Percentiles rank a stretch among this genome's conserved stretches.
These are phyloP conservation scores for Chymomyza caudatula DNA, from an alignment of 2,888 invertebrate species.

Conservation along the genomic window DNA sequence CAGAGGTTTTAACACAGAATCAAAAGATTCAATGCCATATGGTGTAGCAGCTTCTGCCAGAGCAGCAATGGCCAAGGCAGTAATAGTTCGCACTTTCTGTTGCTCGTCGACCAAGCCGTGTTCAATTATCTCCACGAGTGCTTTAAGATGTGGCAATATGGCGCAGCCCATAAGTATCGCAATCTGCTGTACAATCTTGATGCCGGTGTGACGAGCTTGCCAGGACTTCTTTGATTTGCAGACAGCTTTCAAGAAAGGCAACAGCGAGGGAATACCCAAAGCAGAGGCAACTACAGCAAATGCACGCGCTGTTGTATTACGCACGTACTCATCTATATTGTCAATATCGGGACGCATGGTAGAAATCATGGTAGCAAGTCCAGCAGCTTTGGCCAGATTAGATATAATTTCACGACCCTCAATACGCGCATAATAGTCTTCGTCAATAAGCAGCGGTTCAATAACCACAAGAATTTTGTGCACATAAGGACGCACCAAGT, in stretches of 20 bases:
- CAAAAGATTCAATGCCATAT: constrained; percentile 99
- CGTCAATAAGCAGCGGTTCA: constrained; percentile 98
- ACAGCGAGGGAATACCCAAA: constrained; percentile 95
- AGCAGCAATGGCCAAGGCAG: constrained; percentile 98
- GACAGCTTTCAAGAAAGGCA: constrained; percentile 99
- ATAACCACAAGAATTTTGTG: constrained; percentile 99
- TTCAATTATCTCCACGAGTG: constrained; percentile 99
- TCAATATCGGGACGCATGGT: constrained; percentile 99
- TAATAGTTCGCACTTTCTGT: constrained; percentile 98
- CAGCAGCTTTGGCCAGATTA: constrained; percentile 99
- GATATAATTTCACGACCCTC: constrained; percentile 99
- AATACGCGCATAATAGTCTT: constrained; percentile 99
- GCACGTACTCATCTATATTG: constrained; percentile 99
- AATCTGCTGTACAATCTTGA: constrained; percentile 99
- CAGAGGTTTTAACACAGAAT: constrained; percentile 98
- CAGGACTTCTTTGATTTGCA: constrained; percentile 99
- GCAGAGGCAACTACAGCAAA: constrained; percentile 99
- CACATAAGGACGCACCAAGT: constrained; percentile 98
- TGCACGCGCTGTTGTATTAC: constrained; percentile 99
- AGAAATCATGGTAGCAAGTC: constrained; percentile 99
- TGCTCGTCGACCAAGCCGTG: constrained; percentile 99
- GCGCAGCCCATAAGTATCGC: constrained; percentile 99
- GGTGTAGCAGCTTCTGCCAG: constrained; percentile 99
- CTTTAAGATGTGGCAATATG: constrained; percentile 97
- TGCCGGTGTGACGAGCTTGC: constrained; percentile 99